phyloP scores from a whole-genome alignment of 2,113 vertebrate genomes.

The Rostratula benghalensis region DNA sequence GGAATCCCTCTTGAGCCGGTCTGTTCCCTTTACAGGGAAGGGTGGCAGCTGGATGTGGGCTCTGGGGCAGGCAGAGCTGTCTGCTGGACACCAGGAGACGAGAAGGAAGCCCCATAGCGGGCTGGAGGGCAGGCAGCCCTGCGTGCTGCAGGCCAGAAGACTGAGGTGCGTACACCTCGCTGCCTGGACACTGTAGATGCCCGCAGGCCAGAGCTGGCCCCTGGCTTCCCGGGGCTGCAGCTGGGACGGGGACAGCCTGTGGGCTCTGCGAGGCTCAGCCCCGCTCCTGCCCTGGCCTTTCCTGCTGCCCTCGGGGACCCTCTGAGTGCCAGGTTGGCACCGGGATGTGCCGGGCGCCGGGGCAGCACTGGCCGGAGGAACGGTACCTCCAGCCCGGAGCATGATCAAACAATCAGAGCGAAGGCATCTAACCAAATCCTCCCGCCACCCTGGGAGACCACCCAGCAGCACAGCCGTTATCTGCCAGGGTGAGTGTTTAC shows the following conservation, averaged over 20 bases:
- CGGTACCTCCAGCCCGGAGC: conserved; percentile 69
- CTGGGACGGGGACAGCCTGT: background rate
- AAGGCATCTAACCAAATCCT: conserved; percentile 75
- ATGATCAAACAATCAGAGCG: conserved; percentile 72
- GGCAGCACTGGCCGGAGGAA: conserved; percentile 53
- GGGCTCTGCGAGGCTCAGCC: background rate
- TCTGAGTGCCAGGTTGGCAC: background rate
- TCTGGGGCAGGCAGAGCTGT: background rate
- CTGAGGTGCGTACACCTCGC: fast-evolving
- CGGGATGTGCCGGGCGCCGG: background rate
- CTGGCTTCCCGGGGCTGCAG: fast-evolving
- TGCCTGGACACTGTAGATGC: background rate
- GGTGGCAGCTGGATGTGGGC: background rate
- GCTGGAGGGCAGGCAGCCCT: background rate
- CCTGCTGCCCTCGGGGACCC: background rate
- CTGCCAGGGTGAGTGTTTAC: conserved; percentile 86
- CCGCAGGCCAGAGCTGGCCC: background rate
- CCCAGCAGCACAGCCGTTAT: conserved; percentile 83
- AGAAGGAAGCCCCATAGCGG: background rate
- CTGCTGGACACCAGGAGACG: background rate
- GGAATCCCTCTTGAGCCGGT: background rate
- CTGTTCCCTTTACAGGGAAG: background rate
- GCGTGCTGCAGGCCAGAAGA: background rate
- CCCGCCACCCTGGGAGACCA: conserved; percentile 82
- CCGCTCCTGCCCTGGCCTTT: background rate